Evolutionary conservation across 2,888 invertebrate species (phyloP).

Genomic region (Rhodophaea formosa): DNA sequence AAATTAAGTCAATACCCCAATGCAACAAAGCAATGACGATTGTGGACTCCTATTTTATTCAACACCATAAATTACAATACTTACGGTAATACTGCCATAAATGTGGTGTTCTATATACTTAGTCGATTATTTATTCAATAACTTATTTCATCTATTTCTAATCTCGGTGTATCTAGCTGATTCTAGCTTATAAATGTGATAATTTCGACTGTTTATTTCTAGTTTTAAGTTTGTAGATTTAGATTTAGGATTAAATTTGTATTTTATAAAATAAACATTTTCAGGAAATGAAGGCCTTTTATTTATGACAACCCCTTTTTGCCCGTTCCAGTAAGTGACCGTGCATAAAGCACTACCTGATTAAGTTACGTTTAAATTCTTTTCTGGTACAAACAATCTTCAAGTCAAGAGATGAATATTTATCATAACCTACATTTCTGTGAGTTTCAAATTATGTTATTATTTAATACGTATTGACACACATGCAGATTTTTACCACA

Average conservation of each 20-base stretch:
- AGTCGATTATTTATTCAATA: slow-evolving; percentile 12
- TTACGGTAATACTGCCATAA: neutral
- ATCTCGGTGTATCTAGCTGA: neutral
- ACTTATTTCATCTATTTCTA: slow-evolving; percentile 1
- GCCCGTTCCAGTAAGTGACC: too few species aligned
- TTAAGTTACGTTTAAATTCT: too few species aligned
- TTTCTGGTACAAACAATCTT: too few species aligned
- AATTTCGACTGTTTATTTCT: slow-evolving; percentile 10
- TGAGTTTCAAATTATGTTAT: too few species aligned
- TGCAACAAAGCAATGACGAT: too few species aligned
- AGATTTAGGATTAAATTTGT: neutral
- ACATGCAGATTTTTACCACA: too few species aligned
- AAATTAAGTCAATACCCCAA: too few species aligned
- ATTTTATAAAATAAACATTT: neutral
- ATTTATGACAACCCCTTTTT: neutral
- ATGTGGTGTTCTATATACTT: slow-evolving; percentile 10
- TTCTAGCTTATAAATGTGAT: slow-evolving; percentile 1
- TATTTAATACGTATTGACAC: too few species aligned
- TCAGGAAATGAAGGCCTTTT: neutral
- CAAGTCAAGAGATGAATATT: too few species aligned
- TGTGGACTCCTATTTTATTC: too few species aligned
- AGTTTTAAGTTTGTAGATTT: slow-evolving; percentile 5
- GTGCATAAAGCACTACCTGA: too few species aligned
- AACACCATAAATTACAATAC: neutral
- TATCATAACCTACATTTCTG: too few species aligned